Evolutionary conservation across 2,888 invertebrate species (phyloP).

Genomic region (Athetis lepigone): DNA sequence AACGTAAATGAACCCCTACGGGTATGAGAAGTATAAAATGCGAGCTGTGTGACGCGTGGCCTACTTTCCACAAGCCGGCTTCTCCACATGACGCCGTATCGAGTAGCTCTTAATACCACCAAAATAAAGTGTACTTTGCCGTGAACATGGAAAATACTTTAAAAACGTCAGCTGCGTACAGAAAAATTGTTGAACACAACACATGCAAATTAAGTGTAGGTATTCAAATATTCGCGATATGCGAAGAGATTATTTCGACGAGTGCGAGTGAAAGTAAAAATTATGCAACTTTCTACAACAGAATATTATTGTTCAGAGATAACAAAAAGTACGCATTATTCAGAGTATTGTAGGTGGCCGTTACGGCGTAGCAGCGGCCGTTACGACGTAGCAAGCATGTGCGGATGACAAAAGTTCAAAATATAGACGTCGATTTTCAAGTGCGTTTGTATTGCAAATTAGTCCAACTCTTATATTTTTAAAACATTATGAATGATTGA

Average conservation of each 20-base stretch:
- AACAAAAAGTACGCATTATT: slow-evolving; percentile 64
- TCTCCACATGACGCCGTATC: slow-evolving; percentile 80
- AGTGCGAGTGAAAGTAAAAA: slow-evolving; percentile 86
- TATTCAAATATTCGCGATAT: slow-evolving; percentile 82
- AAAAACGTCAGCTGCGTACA: slow-evolving; percentile 72
- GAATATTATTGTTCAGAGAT: slow-evolving; percentile 68
- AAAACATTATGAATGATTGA: no score
- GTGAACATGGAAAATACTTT: slow-evolving; percentile 59
- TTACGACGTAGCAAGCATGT: slow-evolving; percentile 50
- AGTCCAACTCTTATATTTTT: slow-evolving; percentile 6
- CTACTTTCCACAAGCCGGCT: slow-evolving; percentile 86
- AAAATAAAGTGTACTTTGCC: slow-evolving; percentile 76
- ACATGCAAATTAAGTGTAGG: slow-evolving; percentile 77
- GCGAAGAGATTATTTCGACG: slow-evolving; percentile 79
- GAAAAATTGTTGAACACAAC: slow-evolving; percentile 76
- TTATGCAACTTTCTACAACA: slow-evolving; percentile 89
- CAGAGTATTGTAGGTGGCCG: slow-evolving; percentile 32
- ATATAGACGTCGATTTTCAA: not conserved
- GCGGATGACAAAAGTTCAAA: slow-evolving; percentile 8
- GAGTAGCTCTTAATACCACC: slow-evolving; percentile 70
- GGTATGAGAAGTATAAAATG: slow-evolving; percentile 83
- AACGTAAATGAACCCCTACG: slow-evolving; percentile 77
- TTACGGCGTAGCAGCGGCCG: slow-evolving; percentile 54
- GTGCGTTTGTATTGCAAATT: slow-evolving; percentile 42
- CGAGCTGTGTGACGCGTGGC: slow-evolving; percentile 87